These are phyloP conservation scores for Drosophila basisetae DNA, from an alignment of 2,888 invertebrate genomes.

Conservation along the genomic window DNA sequence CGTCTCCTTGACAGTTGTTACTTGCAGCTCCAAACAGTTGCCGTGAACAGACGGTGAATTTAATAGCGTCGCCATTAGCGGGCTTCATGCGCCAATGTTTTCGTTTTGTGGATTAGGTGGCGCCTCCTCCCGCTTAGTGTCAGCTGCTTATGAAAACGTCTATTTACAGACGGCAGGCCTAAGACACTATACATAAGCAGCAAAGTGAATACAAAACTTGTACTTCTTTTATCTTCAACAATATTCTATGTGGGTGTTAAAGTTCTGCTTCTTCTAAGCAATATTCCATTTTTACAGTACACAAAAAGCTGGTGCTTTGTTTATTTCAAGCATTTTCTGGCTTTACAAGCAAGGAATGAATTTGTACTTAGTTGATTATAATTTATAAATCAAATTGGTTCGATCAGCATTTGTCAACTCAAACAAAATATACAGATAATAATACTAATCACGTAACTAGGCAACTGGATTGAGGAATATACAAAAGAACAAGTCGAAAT, in stretches of 20 bases:
- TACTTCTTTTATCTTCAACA: not conserved
- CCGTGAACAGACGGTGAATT: conserved; percentile 28
- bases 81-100: conserved; percentile 62
- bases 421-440: not conserved
- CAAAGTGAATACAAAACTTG: not conserved
- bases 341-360: too few relatives aligned
- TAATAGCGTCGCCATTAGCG: conserved; percentile 57
- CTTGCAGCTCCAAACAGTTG: conserved; percentile 8
- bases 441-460: not conserved
- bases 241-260: not conserved
- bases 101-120: conserved; percentile 47
- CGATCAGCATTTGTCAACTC: not conserved
- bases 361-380: not conserved
- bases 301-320: not conserved
- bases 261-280: not conserved
- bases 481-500: not conserved
- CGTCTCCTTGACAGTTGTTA: conserved; percentile 54
- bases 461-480: not conserved
- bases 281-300: not conserved
- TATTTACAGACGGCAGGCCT: conserved; percentile 7
- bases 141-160: conserved; percentile 28
- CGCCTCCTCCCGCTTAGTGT: conserved; percentile 26
- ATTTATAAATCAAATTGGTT: not conserved
- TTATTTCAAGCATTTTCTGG: not conserved
- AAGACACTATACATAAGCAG: not conserved